phyloP scores from a whole-genome alignment of 1,140 invertebrate species.

The Drosophila novamexicana region DNA sequence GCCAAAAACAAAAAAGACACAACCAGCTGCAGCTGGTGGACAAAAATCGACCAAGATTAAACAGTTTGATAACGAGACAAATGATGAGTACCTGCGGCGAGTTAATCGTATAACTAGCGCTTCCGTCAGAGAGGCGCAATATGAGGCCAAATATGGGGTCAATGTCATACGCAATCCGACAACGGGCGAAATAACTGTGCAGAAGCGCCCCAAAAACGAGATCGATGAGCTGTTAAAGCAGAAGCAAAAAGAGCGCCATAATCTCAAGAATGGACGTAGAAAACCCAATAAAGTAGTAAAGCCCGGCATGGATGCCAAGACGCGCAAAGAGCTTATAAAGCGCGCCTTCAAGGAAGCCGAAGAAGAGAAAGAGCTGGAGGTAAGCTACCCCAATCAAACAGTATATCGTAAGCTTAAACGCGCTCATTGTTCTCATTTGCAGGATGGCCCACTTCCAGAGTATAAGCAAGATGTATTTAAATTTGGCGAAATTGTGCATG shows the following conservation, averaged over 20 bases:
- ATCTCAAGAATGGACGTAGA: constrained; percentile 73
- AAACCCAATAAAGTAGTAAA: constrained; percentile 45
- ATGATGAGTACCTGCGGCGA: constrained; percentile 85
- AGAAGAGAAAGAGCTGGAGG: constrained; percentile 59
- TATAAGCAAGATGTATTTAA: constrained; percentile 85
- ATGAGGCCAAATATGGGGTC: constrained; percentile 86
- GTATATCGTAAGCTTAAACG: too few relatives aligned
- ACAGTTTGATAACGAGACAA: constrained; percentile 85
- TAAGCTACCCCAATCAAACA: neutral
- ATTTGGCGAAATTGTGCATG: constrained; percentile 88
- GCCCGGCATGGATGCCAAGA: constrained; percentile 84
- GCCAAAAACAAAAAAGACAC: constrained; percentile 14
- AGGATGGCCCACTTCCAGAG: constrained; percentile 41
- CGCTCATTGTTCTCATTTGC: neutral
- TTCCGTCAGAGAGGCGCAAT: constrained; percentile 85
- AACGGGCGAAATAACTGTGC: constrained; percentile 85
- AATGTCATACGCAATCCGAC: constrained; percentile 85
- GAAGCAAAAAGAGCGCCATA: constrained; percentile 78
- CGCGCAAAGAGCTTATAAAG: constrained; percentile 82
- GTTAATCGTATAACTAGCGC: constrained; percentile 85
- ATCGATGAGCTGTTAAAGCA: constrained; percentile 84
- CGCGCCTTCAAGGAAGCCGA: constrained; percentile 76
- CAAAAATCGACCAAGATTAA: constrained; percentile 57
- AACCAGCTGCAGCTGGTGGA: neutral
- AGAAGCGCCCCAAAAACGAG: constrained; percentile 85